These are phyloP conservation scores for Drosophila fungiperda DNA, from an alignment of 2,888 invertebrate species.

Conservation along the genomic window DNA sequence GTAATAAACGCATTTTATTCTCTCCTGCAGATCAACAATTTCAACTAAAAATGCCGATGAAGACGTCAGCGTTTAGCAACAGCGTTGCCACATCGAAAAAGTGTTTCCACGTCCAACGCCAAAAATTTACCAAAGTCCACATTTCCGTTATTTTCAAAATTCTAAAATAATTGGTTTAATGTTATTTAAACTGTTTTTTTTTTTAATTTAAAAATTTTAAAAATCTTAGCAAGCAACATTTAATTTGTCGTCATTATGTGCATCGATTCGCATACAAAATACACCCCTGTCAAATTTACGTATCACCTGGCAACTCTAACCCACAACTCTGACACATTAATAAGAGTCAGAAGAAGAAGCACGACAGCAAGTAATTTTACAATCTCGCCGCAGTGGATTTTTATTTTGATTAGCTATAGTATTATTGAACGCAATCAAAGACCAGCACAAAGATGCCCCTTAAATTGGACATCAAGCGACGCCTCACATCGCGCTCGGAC, in stretches of 20 bases:
- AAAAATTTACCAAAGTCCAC: background rate
- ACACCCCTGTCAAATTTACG: slow-evolving; percentile 44
- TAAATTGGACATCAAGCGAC: slow-evolving; percentile 98
- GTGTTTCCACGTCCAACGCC: background rate
- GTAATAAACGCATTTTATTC: slow-evolving; percentile 36
- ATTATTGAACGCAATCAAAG: slow-evolving; percentile 23
- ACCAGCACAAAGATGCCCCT: slow-evolving; percentile 88
- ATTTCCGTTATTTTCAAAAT: background rate
- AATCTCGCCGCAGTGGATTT: slow-evolving; percentile 52
- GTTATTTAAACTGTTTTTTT: too few relatives aligned
- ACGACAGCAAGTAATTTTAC: slow-evolving; percentile 57
- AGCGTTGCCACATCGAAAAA: slow-evolving; percentile 42
- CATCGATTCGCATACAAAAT: slow-evolving; percentile 7
- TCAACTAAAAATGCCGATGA: slow-evolving; percentile 45
- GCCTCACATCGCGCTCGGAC: slow-evolving; percentile 98
- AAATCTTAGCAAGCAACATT: background rate
- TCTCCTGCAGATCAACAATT: slow-evolving; percentile 23
- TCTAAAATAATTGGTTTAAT: too few relatives aligned
- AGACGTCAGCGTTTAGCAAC: slow-evolving; percentile 53
- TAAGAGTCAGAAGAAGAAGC: slow-evolving; percentile 51
- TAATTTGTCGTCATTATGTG: background rate
- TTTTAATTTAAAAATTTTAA: background rate
- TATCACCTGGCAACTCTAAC: slow-evolving; percentile 65
- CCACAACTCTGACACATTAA: slow-evolving; percentile 67
- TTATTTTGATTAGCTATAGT: slow-evolving; percentile 36